Conservation (phyloP, 2,888 invertebrate species). For the Rhagophthalmus giganteus region DNA sequence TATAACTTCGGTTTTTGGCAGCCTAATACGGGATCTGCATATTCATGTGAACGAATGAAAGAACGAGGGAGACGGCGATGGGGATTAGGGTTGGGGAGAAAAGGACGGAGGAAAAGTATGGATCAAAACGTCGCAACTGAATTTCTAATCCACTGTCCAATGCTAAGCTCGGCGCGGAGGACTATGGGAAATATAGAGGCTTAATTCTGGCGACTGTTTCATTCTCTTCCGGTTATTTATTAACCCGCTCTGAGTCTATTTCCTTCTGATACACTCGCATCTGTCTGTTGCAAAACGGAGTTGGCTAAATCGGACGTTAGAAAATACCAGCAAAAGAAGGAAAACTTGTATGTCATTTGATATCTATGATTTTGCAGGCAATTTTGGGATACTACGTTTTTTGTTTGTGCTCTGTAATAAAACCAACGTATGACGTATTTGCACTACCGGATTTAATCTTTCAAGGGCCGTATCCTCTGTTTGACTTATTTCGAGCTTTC, state of each 20-base stretch:
- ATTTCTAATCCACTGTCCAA: slow-evolving; percentile 53
- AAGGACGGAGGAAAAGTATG: slow-evolving; percentile 43
- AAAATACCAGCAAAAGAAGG: slow-evolving; percentile 19
- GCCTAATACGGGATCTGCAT: slow-evolving; percentile 55
- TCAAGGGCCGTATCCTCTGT: slow-evolving; percentile 18
- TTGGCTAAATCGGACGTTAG: slow-evolving; percentile 28
- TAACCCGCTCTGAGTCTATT: slow-evolving; percentile 37
- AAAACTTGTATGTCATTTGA: slow-evolving; percentile 36
- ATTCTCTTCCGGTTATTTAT: slow-evolving; percentile 45
- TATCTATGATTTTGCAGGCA: slow-evolving; percentile 47
- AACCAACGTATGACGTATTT: slow-evolving; percentile 34
- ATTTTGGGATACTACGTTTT: slow-evolving; percentile 37
- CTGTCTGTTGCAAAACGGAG: slow-evolving; percentile 24
- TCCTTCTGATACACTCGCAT: slow-evolving; percentile 27
- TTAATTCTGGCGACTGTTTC: slow-evolving; percentile 46
- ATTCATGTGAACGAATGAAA: slow-evolving; percentile 50
- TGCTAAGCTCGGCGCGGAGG: slow-evolving; percentile 47
- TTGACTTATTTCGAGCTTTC: slow-evolving; percentile 24
- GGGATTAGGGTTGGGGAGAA: slow-evolving; percentile 34
- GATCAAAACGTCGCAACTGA: slow-evolving; percentile 52
- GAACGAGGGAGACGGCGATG: slow-evolving; percentile 33
- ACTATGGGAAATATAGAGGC: slow-evolving; percentile 50
- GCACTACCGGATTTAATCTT: slow-evolving; percentile 31
- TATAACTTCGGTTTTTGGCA: slow-evolving; percentile 54
- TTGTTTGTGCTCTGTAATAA: slow-evolving; percentile 36